phyloP scores from a whole-genome alignment of 2,888 invertebrate genomes.

The Lithophane leautieri region DNA sequence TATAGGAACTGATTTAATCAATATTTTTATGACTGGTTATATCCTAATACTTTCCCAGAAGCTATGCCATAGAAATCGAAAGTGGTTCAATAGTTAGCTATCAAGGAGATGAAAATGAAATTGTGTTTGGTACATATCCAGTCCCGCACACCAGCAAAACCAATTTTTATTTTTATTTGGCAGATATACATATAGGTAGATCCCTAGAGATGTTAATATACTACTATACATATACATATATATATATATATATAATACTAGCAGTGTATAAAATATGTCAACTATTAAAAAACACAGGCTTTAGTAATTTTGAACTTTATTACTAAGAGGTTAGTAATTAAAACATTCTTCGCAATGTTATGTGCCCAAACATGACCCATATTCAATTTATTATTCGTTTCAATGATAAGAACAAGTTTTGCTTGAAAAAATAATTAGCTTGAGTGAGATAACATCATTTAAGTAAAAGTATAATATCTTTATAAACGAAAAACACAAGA shows the following conservation, averaged over 20 bases:
- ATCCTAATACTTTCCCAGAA: not conserved
- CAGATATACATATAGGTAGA: not conserved
- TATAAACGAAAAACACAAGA: not conserved
- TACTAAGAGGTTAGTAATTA: not conserved
- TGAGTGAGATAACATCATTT: not conserved
- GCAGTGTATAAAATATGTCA: too few species aligned
- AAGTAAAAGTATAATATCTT: not conserved
- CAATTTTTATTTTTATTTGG: too few species aligned
- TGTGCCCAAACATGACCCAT: slow-evolving; percentile 37
- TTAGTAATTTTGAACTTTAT: not conserved
- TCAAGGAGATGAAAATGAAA: not conserved
- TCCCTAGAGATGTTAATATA: not conserved
- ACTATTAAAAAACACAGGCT: not conserved
- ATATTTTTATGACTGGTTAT: not conserved
- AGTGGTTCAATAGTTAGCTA: not conserved
- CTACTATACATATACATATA: too few species aligned
- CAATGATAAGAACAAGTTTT: slow-evolving; percentile 29
- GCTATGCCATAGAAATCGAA: not conserved
- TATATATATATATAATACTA: too few species aligned
- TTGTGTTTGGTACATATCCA: too few species aligned
- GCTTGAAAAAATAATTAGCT: not conserved
- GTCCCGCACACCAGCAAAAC: not conserved
- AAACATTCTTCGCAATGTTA: slow-evolving; percentile 18
- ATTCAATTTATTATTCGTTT: slow-evolving; percentile 11
- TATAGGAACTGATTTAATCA: not conserved